These are phyloP conservation scores for Vombatus ursinus DNA, from an alignment of 2,113 vertebrate genomes.

Conservation along the genomic window DNA sequence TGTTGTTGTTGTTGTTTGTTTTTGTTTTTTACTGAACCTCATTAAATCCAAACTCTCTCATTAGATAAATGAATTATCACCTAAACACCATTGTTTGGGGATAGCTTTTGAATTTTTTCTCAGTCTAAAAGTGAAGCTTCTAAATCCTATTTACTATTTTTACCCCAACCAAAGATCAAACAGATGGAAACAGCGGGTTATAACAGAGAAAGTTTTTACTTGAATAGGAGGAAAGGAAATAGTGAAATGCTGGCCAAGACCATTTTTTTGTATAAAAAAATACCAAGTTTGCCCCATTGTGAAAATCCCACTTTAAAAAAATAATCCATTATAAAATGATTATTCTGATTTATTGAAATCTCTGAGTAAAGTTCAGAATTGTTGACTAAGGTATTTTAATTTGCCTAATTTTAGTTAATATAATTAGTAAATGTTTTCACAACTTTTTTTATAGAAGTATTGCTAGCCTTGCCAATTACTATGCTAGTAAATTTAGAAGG, in stretches of 20 bases:
- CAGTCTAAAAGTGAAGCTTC: background rate
- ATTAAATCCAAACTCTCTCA: slow-evolving; percentile 3
- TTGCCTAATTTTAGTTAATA: slow-evolving; percentile 53
- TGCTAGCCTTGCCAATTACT: slow-evolving; percentile 12
- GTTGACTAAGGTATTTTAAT: slow-evolving; percentile 22
- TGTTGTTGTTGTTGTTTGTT: too few species aligned
- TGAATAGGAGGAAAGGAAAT: slow-evolving; percentile 22
- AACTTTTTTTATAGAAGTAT: slow-evolving; percentile 31
- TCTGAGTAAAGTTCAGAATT: slow-evolving; percentile 23
- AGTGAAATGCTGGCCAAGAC: background rate
- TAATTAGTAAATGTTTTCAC: slow-evolving; percentile 57
- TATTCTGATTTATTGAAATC: slow-evolving; percentile 13
- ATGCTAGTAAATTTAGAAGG: slow-evolving; percentile 33
- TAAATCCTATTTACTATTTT: background rate
- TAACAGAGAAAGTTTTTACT: slow-evolving; percentile 28
- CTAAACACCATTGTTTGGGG: background rate
- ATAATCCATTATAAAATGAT: background rate
- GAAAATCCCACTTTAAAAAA: slow-evolving; percentile 46
- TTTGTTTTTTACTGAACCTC: background rate
- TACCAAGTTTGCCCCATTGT: background rate
- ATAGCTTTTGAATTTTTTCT: slow-evolving; percentile 28
- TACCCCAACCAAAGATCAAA: background rate
- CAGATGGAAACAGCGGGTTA: background rate
- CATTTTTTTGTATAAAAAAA: background rate
- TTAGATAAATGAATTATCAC: slow-evolving; percentile 8